Percentiles rank a stretch among this genome's conserved stretches.
Evolutionary conservation across 2,888 invertebrate species (phyloP).

Genomic region (Serrognathus titanus): DNA sequence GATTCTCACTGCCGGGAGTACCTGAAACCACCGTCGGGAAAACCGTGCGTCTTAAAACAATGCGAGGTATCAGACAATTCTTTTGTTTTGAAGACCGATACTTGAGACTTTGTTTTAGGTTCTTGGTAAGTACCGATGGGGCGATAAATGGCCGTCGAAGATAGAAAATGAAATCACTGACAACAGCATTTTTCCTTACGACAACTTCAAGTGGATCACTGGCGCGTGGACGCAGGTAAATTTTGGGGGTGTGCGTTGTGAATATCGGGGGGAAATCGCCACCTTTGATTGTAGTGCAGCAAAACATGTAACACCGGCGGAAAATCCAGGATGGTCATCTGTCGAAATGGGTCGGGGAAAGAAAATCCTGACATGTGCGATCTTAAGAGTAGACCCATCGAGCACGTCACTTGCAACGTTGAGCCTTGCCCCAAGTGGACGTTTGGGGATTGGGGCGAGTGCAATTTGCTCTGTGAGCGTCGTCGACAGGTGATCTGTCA

Average conservation of each 20-base stretch:
- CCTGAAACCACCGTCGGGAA: conserved; percentile 31
- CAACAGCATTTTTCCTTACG: conserved; percentile 2
- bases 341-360: conserved; percentile 48
- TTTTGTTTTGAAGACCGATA: conserved; percentile 1
- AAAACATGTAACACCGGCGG: conserved; percentile 62
- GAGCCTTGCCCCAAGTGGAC: conserved; percentile 56
- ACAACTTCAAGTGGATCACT: conserved; percentile 43
- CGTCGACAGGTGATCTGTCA: conserved; percentile 62
- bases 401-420: conserved; percentile 53
- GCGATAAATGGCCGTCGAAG: not conserved
- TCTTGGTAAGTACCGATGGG: not conserved
- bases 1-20: conserved; percentile 33
- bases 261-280: conserved; percentile 1
- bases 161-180: conserved; percentile 13
- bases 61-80: conserved; percentile 13
- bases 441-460: conserved; percentile 60
- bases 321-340: conserved; percentile 59
- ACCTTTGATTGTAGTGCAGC: conserved; percentile 55
- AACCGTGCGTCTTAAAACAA: conserved; percentile 17
- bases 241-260: not conserved
- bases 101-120: too few relatives aligned
- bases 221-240: conserved; percentile 48
- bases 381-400: conserved; percentile 45
- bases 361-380: conserved; percentile 48
- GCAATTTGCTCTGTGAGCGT: conserved; percentile 61